phyloP scores from a whole-genome alignment of 2,888 invertebrate species.

The Automeris io region DNA sequence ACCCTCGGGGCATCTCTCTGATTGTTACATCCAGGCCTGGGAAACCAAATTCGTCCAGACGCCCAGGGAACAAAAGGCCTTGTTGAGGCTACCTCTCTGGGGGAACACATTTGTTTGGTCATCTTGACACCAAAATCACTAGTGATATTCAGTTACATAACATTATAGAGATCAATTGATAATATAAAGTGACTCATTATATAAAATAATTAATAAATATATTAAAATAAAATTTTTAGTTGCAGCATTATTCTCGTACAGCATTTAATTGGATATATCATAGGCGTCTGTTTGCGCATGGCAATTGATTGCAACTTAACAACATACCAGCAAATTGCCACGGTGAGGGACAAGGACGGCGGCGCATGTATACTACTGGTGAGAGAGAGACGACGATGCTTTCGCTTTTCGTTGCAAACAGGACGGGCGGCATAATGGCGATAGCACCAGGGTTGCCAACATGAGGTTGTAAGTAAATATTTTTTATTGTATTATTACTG shows the following conservation, averaged over 20 bases:
- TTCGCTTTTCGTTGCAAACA: conserved; percentile 16
- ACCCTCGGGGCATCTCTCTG: too few species aligned
- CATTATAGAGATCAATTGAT: too few species aligned
- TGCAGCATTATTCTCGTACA: conserved; percentile 32
- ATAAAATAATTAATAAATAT: neutral
- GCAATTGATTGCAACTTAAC: conserved; percentile 78
- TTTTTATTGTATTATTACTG: too few species aligned
- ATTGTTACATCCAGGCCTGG: too few species aligned
- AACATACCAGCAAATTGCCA: conserved; percentile 73
- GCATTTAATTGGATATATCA: conserved; percentile 76
- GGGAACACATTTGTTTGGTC: too few species aligned
- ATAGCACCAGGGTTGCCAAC: conserved; percentile 20
- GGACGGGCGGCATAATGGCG: conserved; percentile 45
- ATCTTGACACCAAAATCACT: too few species aligned
- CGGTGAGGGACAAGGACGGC: conserved; percentile 39
- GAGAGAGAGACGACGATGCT: conserved; percentile 27
- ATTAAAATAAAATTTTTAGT: conserved; percentile 7
- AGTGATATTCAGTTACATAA: too few species aligned
- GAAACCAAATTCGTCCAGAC: too few species aligned
- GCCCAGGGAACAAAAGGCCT: too few species aligned
- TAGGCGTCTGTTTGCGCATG: conserved; percentile 77
- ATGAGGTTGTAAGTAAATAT: too few species aligned
- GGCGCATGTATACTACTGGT: conserved; percentile 10
- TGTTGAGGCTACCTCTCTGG: too few species aligned
- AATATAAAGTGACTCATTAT: too few species aligned